These are phyloP conservation scores for Calidris pygmaea DNA, from an alignment of 2,113 vertebrate genomes.

Conservation along the genomic window DNA sequence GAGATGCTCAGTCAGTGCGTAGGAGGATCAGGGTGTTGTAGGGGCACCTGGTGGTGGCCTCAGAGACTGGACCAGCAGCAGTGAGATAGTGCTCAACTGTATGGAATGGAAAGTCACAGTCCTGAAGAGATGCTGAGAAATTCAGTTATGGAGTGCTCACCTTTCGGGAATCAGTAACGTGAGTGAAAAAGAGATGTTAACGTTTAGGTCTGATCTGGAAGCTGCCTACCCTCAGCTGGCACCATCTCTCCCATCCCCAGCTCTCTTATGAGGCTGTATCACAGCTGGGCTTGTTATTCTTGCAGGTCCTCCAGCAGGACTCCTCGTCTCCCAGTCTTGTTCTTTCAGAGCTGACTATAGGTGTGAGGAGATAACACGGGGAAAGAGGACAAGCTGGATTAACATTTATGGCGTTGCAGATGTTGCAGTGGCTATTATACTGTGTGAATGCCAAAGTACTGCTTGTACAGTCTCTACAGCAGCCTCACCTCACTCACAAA, in stretches of 20 bases:
- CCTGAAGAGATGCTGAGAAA: neutral
- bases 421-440: neutral
- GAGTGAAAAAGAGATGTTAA: neutral
- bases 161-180: neutral
- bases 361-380: neutral
- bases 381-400: neutral
- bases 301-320: neutral
- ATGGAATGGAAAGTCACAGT: neutral
- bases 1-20: neutral
- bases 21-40: neutral
- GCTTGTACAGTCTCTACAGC: neutral
- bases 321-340: neutral
- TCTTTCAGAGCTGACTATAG: neutral
- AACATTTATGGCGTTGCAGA: neutral
- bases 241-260: neutral
- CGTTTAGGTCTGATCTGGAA: neutral
- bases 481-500: neutral
- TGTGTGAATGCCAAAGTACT: neutral
- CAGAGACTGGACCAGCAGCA: neutral
- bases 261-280: accelerated
- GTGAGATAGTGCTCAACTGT: neutral
- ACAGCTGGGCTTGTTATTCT: neutral
- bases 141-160: neutral
- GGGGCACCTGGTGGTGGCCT: neutral
- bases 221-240: neutral